Evolutionary conservation across 2,888 invertebrate genomes (phyloP).

Genomic region (Meiosimyza decipiens): DNA sequence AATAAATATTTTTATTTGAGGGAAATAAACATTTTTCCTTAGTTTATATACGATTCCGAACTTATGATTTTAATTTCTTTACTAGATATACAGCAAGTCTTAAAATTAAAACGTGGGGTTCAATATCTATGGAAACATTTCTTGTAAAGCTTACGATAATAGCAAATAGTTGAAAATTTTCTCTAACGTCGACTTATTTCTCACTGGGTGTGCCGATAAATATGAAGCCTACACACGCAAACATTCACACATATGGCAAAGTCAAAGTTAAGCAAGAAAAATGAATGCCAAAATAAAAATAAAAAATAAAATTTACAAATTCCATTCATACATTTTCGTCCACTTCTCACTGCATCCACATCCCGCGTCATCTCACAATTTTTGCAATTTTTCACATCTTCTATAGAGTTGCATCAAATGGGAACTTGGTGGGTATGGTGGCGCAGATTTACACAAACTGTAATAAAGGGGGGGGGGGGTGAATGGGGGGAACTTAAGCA

Average conservation of each 20-base stretch:
- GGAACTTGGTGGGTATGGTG: too few relatives aligned
- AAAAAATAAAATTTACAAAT: slow-evolving; percentile 57
- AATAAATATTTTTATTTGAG: too few relatives aligned
- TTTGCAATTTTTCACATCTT: background rate
- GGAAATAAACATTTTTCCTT: too few relatives aligned
- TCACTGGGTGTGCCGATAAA: slow-evolving; percentile 1
- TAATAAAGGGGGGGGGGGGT: slow-evolving; percentile 34
- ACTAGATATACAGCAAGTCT: too few relatives aligned
- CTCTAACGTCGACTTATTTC: too few relatives aligned
- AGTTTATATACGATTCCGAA: too few relatives aligned
- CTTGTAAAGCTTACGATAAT: too few relatives aligned
- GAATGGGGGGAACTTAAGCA: slow-evolving; percentile 41
- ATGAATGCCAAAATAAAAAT: slow-evolving; percentile 21
- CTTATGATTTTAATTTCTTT: too few relatives aligned
- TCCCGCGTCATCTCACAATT: slow-evolving; percentile 5
- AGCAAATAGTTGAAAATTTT: too few relatives aligned
- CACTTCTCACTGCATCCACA: slow-evolving; percentile 35
- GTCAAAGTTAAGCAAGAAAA: slow-evolving; percentile 12
- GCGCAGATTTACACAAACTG: too few relatives aligned
- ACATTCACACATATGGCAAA: slow-evolving; percentile 3
- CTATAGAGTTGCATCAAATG: background rate
- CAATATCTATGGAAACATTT: too few relatives aligned
- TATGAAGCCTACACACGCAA: background rate
- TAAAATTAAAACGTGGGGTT: too few relatives aligned
- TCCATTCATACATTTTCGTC: slow-evolving; percentile 65